Evolutionary conservation across 2,888 invertebrate species (phyloP).

Genomic region (Amblyteles armatorius): DNA sequence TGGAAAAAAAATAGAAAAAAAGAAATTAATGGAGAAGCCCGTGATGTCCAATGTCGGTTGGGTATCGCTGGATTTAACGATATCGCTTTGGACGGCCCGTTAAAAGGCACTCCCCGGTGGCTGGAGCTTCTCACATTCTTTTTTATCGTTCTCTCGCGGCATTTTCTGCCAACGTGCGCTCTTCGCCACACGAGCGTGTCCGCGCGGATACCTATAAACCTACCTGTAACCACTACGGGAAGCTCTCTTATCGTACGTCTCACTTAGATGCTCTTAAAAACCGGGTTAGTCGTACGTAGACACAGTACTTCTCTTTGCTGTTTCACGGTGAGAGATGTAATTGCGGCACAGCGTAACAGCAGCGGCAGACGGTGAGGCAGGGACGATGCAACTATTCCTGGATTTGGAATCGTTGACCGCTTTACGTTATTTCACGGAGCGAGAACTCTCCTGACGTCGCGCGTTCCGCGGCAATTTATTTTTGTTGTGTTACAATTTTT

Average conservation of each 20-base stretch:
- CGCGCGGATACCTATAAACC: conserved; percentile 32
- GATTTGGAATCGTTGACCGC: conserved; percentile 62
- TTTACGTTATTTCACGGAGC: conserved; percentile 41
- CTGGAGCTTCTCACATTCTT: conserved; percentile 28
- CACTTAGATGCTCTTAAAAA: conserved; percentile 65
- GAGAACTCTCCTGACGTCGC: conserved; percentile 10
- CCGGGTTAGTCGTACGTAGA: conserved; percentile 65
- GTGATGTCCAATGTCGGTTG: conserved; percentile 16
- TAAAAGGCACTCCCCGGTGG: conserved; percentile 46
- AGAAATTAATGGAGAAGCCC: conserved; percentile 13
- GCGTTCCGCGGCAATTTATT: conserved; percentile 15
- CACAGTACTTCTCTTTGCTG: conserved; percentile 28
- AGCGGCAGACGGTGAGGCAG: conserved; percentile 44
- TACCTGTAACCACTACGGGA: conserved; percentile 30
- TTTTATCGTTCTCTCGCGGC: conserved; percentile 31
- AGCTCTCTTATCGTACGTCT: conserved; percentile 62
- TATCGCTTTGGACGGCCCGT: conserved; percentile 48
- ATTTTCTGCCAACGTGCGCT: conserved; percentile 6
- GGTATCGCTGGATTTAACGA: conserved; percentile 51
- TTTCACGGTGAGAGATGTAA: conserved; percentile 52
- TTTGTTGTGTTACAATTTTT: background rate
- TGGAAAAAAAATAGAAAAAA: conserved; percentile 2
- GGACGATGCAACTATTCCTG: conserved; percentile 60
- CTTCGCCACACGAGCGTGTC: conserved; percentile 8
- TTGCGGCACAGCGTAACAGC: conserved; percentile 62